Percentiles rank a stretch among this genome's conserved stretches.
Evolutionary conservation across 2,113 vertebrate species (phyloP).

Genomic region (Campylorhamphus procurvoides): DNA sequence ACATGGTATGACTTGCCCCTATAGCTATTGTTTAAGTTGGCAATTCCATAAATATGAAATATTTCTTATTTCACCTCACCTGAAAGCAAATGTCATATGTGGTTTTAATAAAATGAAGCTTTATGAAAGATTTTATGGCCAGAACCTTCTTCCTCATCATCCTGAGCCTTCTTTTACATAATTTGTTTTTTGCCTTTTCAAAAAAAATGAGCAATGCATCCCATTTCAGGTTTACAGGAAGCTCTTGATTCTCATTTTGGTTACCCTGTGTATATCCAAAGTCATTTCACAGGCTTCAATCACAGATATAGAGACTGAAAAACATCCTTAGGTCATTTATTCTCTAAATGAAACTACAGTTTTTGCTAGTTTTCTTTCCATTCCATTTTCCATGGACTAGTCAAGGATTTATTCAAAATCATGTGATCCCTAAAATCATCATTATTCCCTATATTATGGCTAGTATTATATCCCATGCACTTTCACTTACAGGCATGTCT

Average conservation of each 20-base stretch:
- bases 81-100: not conserved
- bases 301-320: constrained; percentile 8
- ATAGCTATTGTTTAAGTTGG: not conserved
- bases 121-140: constrained; percentile 20
- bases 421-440: constrained; percentile 83
- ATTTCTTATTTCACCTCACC: constrained; percentile 8
- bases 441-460: constrained; percentile 81
- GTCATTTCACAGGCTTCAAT: not conserved
- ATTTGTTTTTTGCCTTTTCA: constrained; percentile 33
- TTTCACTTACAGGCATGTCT: constrained; percentile 82
- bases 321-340: constrained; percentile 53
- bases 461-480: constrained; percentile 75
- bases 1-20: not conserved
- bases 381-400: constrained; percentile 73
- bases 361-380: constrained; percentile 61
- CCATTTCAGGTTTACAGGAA: constrained; percentile 35
- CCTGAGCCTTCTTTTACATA: not conserved
- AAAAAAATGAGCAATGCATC: constrained; percentile 42
- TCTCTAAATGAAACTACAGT: constrained; percentile 69
- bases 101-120: constrained; percentile 17
- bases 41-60: not conserved
- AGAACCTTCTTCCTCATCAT: not conserved
- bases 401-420: constrained; percentile 82
- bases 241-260: constrained; percentile 9
- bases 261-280: not conserved